Base-by-base conservation (phyloP, 2,113 vertebrate species). In the Pygoscelis antarcticus region DNA sequence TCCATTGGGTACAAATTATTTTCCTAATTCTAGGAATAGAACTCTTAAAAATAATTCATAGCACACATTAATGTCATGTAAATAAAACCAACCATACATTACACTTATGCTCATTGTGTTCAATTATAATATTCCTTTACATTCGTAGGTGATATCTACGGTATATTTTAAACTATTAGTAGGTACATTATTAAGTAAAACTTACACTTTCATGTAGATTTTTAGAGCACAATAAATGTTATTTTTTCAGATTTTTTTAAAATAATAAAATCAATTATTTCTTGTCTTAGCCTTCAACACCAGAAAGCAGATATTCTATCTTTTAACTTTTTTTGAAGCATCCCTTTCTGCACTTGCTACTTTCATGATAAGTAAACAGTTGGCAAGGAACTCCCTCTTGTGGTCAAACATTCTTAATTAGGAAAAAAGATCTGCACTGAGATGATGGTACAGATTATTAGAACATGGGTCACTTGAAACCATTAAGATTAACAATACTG, bases 351-450 rank as follows among this genome's bases (percentile, higher is more conserved):
- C 49, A 16, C 71, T 70, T n/a, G 36, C 54, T 47, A n/a, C 77
- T 91, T 91, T 85, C 87, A 85, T 75, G 83, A 44, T 60, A 94
- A 95, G 87, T 95, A 98, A 98, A 99, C 99, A 98, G 97, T 98
- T 99, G 99, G 99, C 98, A 98, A 99, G 99, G 98, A 99, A 99
- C 99, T 99, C 99, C 99, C 99, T 99, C 99, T 99, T 99, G 99
- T 99, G 99, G 99, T 98, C 98, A 98, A 97, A 98, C 49, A 85
- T 92, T 95, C 95, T 93, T 97, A 97, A 98, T 98, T 98, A 93
- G 98, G 93, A 60, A 86, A 94, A 94, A 87, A 96, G 62, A 49
- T 81, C 34, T 83, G 20, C 57, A 13, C 90, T 58, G 58, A 61
- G 58, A 38, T 65, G 60, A 93, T 91, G 82, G 70, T 89, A 85